Base-by-base conservation (phyloP, 37 sponge, comb jelly and placozoan species). In the Beroe ovata region DNA sequence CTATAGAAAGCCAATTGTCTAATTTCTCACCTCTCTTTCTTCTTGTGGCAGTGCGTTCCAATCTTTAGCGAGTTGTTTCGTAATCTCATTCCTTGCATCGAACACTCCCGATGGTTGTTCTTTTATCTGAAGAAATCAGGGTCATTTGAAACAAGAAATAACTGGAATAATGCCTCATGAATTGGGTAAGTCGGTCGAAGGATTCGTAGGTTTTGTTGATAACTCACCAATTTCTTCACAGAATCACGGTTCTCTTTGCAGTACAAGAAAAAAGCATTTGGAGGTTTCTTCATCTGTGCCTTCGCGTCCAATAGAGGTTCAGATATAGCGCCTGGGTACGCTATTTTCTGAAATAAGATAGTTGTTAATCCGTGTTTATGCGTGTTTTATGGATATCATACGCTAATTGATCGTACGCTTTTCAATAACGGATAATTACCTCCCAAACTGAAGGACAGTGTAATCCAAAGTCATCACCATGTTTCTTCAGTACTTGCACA, bases 41-140 rank as follows among this genome's bases (percentile, higher is more conserved):
- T 77, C 84, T 77, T 77, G 84, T 36, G 84, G 84, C 54, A 77
- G 25, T 6, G 84, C 84, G 41, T 77, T 77, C 84, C 84, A 77
- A 19, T 77, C 84, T 25, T 77, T 77, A 23, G 84, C 84, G 18
- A 77, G 54, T 40, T 77, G 84, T 25, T 54, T 39, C 8, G 84
- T 77, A 14, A 77, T 77, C 22, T 77, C 84, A 19, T 77, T 77
- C 11, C 84, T 38, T 19, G 84, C 84, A 40, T 77, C 84, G 41
- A 40, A 77, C 84, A 77, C 41, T 14, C 84, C 84, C 0, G 42
- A 19, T 0, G 84, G 84, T 25, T 39, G 54, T 25, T 77, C 84
- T 23, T 35, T 8, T 16, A 62, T 62, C 63, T 62, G 21, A 16
- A 62, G n/a, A n/a, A n/a, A n/a, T n/a, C n/a, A n/a, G n/a, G n/a